phyloP scores from a whole-genome alignment of 2,888 invertebrate genomes.

The Phlogophora meticulosa region DNA sequence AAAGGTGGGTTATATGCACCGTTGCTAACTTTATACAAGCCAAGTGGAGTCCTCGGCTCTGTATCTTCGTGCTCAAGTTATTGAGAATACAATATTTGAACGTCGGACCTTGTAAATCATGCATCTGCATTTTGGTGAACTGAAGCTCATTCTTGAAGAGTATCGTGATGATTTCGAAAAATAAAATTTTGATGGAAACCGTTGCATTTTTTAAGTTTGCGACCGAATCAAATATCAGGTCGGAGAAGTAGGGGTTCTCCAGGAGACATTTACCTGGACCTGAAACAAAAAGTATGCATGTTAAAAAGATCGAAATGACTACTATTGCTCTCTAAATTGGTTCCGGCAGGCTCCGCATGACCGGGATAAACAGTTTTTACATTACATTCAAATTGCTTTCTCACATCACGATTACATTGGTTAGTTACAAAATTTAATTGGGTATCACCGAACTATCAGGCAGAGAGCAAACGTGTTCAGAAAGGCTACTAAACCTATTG shows the following conservation, averaged over 20 bases:
- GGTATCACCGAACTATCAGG: too few relatives aligned
- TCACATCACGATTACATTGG: too few relatives aligned
- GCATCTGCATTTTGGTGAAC: slow-evolving; percentile 69
- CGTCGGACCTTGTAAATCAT: slow-evolving; percentile 55
- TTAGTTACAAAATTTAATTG: too few relatives aligned
- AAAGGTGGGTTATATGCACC: slow-evolving; percentile 64
- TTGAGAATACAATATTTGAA: slow-evolving; percentile 52
- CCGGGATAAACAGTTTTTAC: neutral
- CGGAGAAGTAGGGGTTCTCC: slow-evolving; percentile 71
- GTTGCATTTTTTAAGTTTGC: slow-evolving; percentile 62
- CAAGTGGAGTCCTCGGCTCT: slow-evolving; percentile 58
- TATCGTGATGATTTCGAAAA: slow-evolving; percentile 66
- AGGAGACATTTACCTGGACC: slow-evolving; percentile 68
- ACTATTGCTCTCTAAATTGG: neutral
- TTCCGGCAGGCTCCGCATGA: neutral
- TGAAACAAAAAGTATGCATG: slow-evolving; percentile 56
- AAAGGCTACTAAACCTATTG: too few relatives aligned
- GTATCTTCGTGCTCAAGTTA: slow-evolving; percentile 42
- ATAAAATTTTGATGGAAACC: slow-evolving; percentile 66
- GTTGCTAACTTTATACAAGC: slow-evolving; percentile 64
- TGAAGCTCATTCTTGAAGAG: slow-evolving; percentile 73
- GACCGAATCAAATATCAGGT: slow-evolving; percentile 67
- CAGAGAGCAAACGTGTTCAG: too few relatives aligned
- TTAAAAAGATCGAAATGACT: neutral
- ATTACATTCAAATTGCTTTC: too few relatives aligned